Evolutionary conservation across 2,113 vertebrate species (phyloP), one percentile per base, ranked within the genome.

Genomic region (Epinephelus cyanopodus): DNA sequence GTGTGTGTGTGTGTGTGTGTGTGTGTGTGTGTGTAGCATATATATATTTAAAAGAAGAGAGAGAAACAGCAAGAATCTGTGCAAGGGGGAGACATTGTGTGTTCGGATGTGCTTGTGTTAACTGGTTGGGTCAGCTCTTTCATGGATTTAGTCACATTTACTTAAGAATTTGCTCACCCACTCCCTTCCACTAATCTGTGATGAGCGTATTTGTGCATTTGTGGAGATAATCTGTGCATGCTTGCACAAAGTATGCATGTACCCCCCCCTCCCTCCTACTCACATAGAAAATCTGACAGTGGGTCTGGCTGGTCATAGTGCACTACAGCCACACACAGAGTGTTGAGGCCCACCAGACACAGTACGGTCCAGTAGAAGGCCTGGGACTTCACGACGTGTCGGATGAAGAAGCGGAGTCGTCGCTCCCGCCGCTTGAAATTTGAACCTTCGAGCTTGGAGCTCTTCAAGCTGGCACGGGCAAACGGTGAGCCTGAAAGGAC

Each of bases 281-380:
- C 95, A 99, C 98, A 96, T 90, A 99, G 96, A 93, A 99, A 98
- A 94, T 98, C 96, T 5, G 97, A 97, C 63, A 99, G 97, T 86
- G 96, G 94, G 17, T 97, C 96, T 5, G 97, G 96, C 92, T 99
- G 98, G 96, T 97, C 91, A 77, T 99, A 98, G 94, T 98, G 98
- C 58, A 99, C 98, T 0, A 96, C 96, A 50, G 98, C 98, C 75
- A 99, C 97, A 90, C 98, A 99, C 93, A 99, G 74, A 6, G 98
- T 99, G 96, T 99, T 99, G 90, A 99, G 97, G 76, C 97, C 97
- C 90, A 99, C 98, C 90, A 98, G 94, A 89, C 97, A 97, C 87
- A 99, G 95, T 79, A 99, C 97, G 39, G 96, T 96, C 98, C 98
- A 99, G 94, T 99, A 99, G 93, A 99, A 99, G 81, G 96, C 95